Base-by-base conservation (phyloP, 2,797 vertebrate genomes). In the Crax fasciolata region DNA sequence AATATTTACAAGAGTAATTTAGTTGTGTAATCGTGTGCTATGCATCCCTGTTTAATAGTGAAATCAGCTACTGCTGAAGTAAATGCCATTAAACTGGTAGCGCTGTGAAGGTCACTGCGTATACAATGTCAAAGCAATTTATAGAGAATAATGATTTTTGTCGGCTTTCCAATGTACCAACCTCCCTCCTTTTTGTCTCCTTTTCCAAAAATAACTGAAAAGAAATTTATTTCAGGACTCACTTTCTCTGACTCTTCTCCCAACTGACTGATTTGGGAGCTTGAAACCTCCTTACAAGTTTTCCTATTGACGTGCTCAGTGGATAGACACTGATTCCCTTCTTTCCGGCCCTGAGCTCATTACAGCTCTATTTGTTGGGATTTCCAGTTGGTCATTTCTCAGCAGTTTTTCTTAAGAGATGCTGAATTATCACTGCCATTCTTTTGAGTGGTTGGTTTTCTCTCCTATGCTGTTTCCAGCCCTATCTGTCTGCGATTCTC, bases 1-100 rank as follows among this genome's bases (percentile, higher is more conserved):
- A 98, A 98, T 98, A 98, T 98, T 98, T 98, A 98, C 97, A 97
- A 94, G 97, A 98, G 96, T 95, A 97, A 98, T 98, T 98, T 98
- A 96, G 96, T 97, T 97, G 96, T 97, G 95, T 98, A 97, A 97
- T 97, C 96, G 97, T 92, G 92, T 97, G 94, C 86, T 68, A 89
- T 95, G 93, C 63, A 87, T 97, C 94, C 96, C 90, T 96, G 91
- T 97, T 98, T 97, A 97, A 97, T 94, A 97, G 97, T 97, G 96
- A 98, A 98, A 98, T 97, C 97, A 97, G 96, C 96, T 97, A 84
- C 94, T 96, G 96, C 95, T 96, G 96, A 95, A 97, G 93, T 96
- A 97, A 97, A 97, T 97, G 95, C 89, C 91, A 95, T 97, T 97
- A 97, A 97, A 94, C 94, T 86, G 81, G 88, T 96, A 65, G 89